phyloP scores from a whole-genome alignment of 2,888 invertebrate species.

The Homarus gammarus region DNA sequence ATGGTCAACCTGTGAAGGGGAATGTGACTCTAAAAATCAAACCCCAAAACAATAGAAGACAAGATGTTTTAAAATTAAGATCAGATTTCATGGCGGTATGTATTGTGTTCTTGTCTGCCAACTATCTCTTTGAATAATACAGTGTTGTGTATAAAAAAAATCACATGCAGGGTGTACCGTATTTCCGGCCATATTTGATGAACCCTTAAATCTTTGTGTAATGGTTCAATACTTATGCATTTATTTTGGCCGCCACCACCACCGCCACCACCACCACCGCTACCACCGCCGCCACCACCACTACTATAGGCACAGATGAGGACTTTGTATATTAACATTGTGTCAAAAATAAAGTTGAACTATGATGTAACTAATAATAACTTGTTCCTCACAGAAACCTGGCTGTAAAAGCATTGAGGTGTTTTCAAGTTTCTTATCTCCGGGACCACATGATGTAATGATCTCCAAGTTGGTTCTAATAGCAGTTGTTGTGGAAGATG shows the following conservation, averaged over 20 bases:
- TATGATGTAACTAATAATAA: neutral
- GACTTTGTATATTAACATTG: neutral
- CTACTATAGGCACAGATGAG: no score
- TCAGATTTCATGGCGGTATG: slow-evolving; percentile 28
- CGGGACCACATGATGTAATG: slow-evolving; percentile 13
- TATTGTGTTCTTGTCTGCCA: neutral
- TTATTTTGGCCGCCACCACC: no score
- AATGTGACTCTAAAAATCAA: slow-evolving; percentile 47
- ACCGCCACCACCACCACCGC: no score
- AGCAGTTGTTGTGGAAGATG: slow-evolving; percentile 82
- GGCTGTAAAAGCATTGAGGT: slow-evolving; percentile 58
- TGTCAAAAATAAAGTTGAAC: neutral
- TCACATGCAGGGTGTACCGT: no score
- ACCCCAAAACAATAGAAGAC: slow-evolving; percentile 39
- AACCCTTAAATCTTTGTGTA: no score
- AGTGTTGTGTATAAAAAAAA: neutral
- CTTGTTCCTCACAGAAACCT: slow-evolving; percentile 35
- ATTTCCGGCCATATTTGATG: neutral
- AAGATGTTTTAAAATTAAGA: slow-evolving; percentile 4
- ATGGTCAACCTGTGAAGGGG: slow-evolving; percentile 73
- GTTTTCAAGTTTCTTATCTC: neutral
- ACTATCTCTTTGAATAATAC: neutral
- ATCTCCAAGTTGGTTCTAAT: slow-evolving; percentile 77
- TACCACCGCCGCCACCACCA: no score
- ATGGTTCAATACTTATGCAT: no score